phyloP scores from a whole-genome alignment of 2,113 vertebrate genomes.

The Pterocles burchelli region DNA sequence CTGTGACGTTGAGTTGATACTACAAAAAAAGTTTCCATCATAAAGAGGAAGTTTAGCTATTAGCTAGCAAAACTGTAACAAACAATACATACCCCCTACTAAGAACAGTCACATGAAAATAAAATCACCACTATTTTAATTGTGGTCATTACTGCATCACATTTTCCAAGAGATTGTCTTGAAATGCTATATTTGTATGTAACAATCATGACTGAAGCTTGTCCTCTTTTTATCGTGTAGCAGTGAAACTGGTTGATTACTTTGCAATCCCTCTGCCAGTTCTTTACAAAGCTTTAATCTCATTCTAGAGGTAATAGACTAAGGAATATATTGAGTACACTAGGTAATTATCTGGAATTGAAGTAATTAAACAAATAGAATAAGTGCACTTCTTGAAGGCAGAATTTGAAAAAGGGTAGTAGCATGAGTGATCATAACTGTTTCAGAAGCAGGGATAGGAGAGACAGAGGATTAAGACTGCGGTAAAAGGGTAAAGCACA shows the following conservation, averaged over 20 bases:
- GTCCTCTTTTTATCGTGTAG: background rate
- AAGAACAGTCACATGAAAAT: background rate
- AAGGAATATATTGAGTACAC: background rate
- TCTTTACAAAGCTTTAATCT: background rate
- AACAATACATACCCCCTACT: background rate
- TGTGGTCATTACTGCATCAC: background rate
- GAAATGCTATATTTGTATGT: background rate
- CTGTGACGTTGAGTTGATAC: background rate
- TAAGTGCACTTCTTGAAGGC: background rate
- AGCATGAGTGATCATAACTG: background rate
- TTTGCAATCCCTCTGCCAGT: background rate
- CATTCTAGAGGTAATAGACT: background rate
- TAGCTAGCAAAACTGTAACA: background rate
- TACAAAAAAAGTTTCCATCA: background rate
- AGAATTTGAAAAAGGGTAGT: background rate
- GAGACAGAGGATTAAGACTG: background rate
- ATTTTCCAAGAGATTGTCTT: background rate
- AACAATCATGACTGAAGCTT: background rate
- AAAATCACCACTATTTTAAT: background rate
- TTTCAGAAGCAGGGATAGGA: background rate
- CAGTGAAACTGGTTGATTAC: background rate
- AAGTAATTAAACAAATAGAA: constrained; percentile 19
- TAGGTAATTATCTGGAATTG: background rate
- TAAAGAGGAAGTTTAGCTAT: background rate
- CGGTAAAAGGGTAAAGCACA: background rate